Conservation (phyloP, 2,113 vertebrate genomes). For the Tiliqua scincoides region DNA sequence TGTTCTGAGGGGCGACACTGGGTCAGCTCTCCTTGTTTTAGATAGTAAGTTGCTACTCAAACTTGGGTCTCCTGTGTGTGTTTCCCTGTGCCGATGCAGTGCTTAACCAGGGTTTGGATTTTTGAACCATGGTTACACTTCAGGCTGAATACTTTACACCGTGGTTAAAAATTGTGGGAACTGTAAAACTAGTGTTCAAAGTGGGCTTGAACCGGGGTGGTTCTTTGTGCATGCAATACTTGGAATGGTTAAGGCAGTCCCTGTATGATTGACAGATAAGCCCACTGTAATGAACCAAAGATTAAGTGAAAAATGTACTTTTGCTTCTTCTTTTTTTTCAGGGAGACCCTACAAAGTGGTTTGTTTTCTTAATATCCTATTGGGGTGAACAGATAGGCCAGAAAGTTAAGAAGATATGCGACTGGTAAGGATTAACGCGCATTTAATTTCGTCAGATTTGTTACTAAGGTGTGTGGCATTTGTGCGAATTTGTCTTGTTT, state of each 20-base stretch:
- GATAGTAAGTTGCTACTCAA: not conserved
- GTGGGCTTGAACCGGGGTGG: not conserved
- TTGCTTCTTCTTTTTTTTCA: slow-evolving; percentile 63
- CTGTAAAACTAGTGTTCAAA: not conserved
- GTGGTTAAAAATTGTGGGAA: not conserved
- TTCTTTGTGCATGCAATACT: not conserved
- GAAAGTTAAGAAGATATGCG: slow-evolving; percentile 98
- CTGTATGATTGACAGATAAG: not conserved
- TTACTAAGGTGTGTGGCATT: no score
- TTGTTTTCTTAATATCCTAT: slow-evolving; percentile 94
- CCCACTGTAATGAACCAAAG: not conserved
- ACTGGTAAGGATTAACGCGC: slow-evolving; percentile 84
- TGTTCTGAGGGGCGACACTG: not conserved
- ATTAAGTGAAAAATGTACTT: not conserved
- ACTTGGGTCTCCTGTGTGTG: no score
- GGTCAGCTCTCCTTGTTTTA: not conserved
- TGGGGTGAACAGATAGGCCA: slow-evolving; percentile 98
- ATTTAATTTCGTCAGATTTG: not conserved
- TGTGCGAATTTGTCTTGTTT: no score
- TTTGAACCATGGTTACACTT: not conserved
- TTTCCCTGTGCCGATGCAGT: not conserved
- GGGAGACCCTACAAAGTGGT: slow-evolving; percentile 89
- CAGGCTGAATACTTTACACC: no score
- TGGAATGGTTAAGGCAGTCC: not conserved
- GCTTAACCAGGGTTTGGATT: not conserved